These are phyloP conservation scores for Aproaerema taeniolella DNA, from an alignment of 2,888 invertebrate genomes.

Conservation along the genomic window DNA sequence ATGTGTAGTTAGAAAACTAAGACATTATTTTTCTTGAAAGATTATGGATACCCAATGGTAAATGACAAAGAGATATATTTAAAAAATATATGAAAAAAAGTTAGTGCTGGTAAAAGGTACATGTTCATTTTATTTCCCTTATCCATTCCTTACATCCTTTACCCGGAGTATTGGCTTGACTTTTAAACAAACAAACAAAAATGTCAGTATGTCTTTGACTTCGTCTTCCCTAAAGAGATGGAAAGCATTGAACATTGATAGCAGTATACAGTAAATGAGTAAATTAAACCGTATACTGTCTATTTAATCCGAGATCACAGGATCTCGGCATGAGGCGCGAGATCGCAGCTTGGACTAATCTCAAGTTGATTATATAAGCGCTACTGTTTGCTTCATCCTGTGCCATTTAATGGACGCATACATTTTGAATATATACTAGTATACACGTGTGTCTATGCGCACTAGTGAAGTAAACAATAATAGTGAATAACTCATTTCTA, in stretches of 20 bases:
- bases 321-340: slow-evolving; percentile 1
- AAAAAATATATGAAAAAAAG: slow-evolving; percentile 32
- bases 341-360: slow-evolving; percentile 4
- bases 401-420: too few relatives aligned
- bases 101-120: slow-evolving; percentile 59
- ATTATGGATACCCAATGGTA: slow-evolving; percentile 38
- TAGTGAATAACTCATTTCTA: too few relatives aligned
- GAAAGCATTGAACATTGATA: too few relatives aligned
- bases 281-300: too few relatives aligned
- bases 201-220: not conserved
- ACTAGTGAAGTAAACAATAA: too few relatives aligned
- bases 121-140: slow-evolving; percentile 54
- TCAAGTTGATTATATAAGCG: slow-evolving; percentile 3
- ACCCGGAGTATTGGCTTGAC: slow-evolving; percentile 39
- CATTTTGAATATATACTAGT: not conserved
- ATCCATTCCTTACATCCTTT: slow-evolving; percentile 24
- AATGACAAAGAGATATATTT: slow-evolving; percentile 34
- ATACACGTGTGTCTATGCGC: too few relatives aligned
- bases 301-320: not conserved
- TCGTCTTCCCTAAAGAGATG: not conserved
- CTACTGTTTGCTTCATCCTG: slow-evolving; percentile 3
- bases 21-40: slow-evolving; percentile 52
- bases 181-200: slow-evolving; percentile 11
- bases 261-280: too few relatives aligned
- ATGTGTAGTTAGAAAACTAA: slow-evolving; percentile 43